Conservation (phyloP, 2,113 vertebrate species). For the Leptosomus discolor region DNA sequence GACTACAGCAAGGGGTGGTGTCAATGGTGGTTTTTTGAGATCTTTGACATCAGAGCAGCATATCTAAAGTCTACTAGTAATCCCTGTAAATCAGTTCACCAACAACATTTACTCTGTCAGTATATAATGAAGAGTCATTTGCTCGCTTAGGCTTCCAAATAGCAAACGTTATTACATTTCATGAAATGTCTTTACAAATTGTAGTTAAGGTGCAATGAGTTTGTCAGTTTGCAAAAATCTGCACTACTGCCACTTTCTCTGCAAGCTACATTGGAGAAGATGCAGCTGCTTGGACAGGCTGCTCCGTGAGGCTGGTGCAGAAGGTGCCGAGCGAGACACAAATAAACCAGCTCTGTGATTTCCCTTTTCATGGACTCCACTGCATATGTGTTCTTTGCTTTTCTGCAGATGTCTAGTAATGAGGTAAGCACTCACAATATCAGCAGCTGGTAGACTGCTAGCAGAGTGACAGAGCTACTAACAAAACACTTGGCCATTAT, state of each 20-base stretch:
- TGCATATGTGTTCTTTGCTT: accelerated
- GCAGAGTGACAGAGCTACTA: not conserved
- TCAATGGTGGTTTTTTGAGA: not conserved
- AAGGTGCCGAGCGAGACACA: accelerated
- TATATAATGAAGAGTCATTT: not conserved
- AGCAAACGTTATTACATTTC: not conserved
- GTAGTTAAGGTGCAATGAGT: not conserved
- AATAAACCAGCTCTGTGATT: accelerated
- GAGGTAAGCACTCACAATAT: not conserved
- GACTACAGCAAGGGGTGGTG: not conserved
- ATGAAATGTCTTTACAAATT: not conserved
- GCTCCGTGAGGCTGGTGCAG: not conserved
- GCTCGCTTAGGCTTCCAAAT: not conserved
- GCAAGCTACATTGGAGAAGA: not conserved
- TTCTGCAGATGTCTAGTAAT: not conserved
- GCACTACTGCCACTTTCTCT: accelerated
- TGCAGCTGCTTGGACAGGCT: accelerated
- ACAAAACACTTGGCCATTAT: not conserved
- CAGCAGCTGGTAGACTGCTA: not conserved
- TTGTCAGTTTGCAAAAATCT: not conserved
- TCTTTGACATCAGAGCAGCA: not conserved
- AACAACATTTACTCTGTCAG: not conserved
- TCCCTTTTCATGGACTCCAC: not conserved
- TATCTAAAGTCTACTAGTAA: not conserved
- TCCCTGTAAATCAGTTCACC: not conserved